These are phyloP conservation scores for Gavialis gangeticus DNA, from an alignment of 2,113 vertebrate genomes.

Conservation along the genomic window DNA sequence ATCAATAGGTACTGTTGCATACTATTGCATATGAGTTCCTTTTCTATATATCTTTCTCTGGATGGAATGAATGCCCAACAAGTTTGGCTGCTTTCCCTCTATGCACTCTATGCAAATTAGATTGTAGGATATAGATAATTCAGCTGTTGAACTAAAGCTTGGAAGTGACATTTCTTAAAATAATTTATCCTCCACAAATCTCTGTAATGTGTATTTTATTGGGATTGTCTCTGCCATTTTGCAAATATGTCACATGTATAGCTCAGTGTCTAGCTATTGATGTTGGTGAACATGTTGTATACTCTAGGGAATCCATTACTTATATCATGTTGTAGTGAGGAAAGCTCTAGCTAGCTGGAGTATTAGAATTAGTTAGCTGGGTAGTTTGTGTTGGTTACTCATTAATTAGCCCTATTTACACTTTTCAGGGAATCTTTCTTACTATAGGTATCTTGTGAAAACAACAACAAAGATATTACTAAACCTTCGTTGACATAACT, in stretches of 20 bases:
- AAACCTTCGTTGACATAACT: not conserved
- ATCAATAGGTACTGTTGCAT: not conserved
- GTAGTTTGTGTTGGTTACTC: not conserved
- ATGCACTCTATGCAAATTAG: not conserved
- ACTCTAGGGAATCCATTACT: not conserved
- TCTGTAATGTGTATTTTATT: not conserved
- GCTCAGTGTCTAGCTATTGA: not conserved
- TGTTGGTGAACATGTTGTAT: not conserved
- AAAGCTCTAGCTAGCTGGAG: not conserved
- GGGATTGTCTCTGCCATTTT: not conserved
- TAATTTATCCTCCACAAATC: not conserved
- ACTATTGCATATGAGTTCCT: not conserved
- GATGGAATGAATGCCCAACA: not conserved
- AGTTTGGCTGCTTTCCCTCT: not conserved
- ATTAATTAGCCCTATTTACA: not conserved
- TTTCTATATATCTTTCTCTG: not conserved
- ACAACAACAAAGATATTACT: fast-evolving
- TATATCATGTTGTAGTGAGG: not conserved
- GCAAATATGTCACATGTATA: not conserved
- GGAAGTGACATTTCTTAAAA: not conserved
- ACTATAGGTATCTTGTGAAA: not conserved
- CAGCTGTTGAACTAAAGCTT: not conserved
- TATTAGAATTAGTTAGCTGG: not conserved
- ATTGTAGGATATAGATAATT: not conserved
- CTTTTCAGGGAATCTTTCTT: not conserved